Evolutionary conservation across 2,113 vertebrate genomes (phyloP).

Genomic region (Xenopus tropicalis): UCB_Xtro_10.0 CM004449.2:105731501-105732000

Average conservation of each 20-base stretch:
- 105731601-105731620: not conserved
- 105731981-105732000: too few species aligned
- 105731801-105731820: too few species aligned
- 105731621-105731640: not conserved
- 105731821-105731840: too few species aligned
- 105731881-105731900: conserved; percentile 42
- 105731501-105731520: too few species aligned
- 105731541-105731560: conserved; percentile 33
- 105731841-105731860: too few species aligned
- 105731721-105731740: conserved; percentile 47
- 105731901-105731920: conserved; percentile 51
- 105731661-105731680: not conserved
- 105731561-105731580: conserved; percentile 18
- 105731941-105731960: conserved; percentile 21
- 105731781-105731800: too few species aligned
- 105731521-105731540: too few species aligned
- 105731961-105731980: not conserved
- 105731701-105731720: conserved; percentile 18
- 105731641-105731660: not conserved
- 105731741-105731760: conserved; percentile 10
- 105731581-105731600: conserved; percentile 25
- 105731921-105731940: conserved; percentile 36
- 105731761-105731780: too few species aligned
- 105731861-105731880: too few species aligned
- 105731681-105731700: not conserved